Evolutionary conservation across 2,113 vertebrate species (phyloP), one percentile per base, ranked within the genome.

Genomic region (Sinocyclocheilus grahami): DNA sequence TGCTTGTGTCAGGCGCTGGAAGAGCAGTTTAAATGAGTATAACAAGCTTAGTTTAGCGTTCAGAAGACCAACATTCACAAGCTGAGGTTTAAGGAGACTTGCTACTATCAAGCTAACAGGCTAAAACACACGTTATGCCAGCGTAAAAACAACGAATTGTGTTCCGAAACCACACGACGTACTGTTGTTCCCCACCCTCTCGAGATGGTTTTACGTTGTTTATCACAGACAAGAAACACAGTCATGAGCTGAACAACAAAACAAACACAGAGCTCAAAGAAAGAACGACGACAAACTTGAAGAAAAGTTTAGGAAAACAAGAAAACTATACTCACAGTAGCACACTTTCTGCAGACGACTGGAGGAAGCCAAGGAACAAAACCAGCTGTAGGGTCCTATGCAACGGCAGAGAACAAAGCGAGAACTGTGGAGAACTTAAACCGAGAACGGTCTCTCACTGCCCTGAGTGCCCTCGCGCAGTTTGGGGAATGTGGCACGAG

Each of bases 291-390:
- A 16, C 13, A 27, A 82, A 77, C 13, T 27, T 27, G 22, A 48
- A 0, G 37, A 7, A 62, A 74, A 84, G 82, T 72, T 79, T 20
- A 78, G 4, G 65, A 18, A 76, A 65, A 60, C 24, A 22, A 14
- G 74, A 22, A n/a, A 53, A 62, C 33, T 1, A n/a, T 12, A 82
- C 88, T 89, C 78, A 89, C 88, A 51, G 16, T 39, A 60, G 0
- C 62, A 53, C 30, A 77, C 24, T 74, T 81, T 37, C 37, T 30
- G 27, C 46, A 42, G 69, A 71, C 16, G 27, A 16, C 39, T 27
- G 39, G 22, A 18, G 39, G 37, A 67, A 65, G 60, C n/a, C n/a
- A 16, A 48, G 14, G 16, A 46, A 27, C 58, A 11, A 63, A 63
- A 6, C 4, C n/a, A 65, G 39, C 37, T 10, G 14, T 82, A 51